Evolutionary conservation across 2,888 invertebrate species (phyloP).

Genomic region (Hypselothyrea guttata): DNA sequence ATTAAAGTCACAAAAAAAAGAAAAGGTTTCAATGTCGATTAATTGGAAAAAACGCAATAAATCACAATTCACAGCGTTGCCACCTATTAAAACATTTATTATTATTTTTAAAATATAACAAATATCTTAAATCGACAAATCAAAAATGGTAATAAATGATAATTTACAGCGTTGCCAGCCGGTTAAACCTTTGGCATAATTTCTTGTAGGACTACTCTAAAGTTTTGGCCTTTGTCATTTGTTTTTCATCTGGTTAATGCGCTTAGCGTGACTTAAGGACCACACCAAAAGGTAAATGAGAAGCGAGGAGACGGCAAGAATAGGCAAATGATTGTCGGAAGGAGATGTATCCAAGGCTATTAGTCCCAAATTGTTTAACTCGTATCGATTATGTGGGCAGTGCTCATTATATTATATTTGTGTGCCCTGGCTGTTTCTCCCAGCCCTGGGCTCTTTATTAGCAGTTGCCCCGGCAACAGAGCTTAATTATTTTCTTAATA

Average conservation of each 20-base stretch:
- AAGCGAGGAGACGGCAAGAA: slow-evolving; percentile 12
- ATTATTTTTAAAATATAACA: too few relatives aligned
- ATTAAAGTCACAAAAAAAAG: too few relatives aligned
- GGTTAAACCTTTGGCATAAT: too few relatives aligned
- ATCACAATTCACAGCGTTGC: too few relatives aligned
- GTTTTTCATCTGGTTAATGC: slow-evolving; percentile 35
- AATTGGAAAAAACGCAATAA: too few relatives aligned
- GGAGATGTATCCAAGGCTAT: slow-evolving; percentile 19
- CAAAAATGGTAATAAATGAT: too few relatives aligned
- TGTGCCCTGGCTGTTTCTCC: too few relatives aligned
- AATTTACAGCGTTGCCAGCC: too few relatives aligned
- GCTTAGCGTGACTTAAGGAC: slow-evolving; percentile 35
- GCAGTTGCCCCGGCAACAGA: slow-evolving; percentile 13
- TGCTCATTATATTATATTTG: slow-evolving; percentile 45
- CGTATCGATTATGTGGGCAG: slow-evolving; percentile 37
- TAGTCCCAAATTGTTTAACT: slow-evolving; percentile 40
- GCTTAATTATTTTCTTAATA: not conserved
- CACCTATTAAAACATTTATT: too few relatives aligned
- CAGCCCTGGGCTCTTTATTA: too few relatives aligned
- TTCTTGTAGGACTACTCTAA: not conserved
- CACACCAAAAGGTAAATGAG: not conserved
- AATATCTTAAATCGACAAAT: too few relatives aligned
- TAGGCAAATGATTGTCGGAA: not conserved
- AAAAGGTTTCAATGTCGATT: too few relatives aligned
- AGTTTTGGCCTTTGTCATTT: slow-evolving; percentile 31